Evolutionary conservation across 2,797 vertebrate genomes (phyloP).

Genomic region (Gobionotothen gibberifrons): DNA sequence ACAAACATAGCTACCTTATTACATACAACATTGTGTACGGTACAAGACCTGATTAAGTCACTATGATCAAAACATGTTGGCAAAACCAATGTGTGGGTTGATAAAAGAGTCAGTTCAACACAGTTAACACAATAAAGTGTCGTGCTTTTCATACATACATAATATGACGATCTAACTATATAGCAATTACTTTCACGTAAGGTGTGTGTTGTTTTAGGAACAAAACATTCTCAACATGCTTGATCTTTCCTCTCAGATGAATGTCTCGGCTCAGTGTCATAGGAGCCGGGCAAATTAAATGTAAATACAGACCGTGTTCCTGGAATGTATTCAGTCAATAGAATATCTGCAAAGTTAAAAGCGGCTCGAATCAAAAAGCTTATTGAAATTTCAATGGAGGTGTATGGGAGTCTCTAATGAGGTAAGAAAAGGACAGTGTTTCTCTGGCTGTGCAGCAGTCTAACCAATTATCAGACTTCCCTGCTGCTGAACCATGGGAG

Average conservation of each 20-base stretch:
- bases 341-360: constrained; percentile 74
- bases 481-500: constrained; percentile 79
- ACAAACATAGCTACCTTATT: constrained; percentile 14
- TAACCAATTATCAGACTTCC: constrained; percentile 81
- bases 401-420: constrained; percentile 75
- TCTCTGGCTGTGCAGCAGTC: constrained; percentile 76
- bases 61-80: constrained; percentile 21
- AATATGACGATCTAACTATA: constrained; percentile 32
- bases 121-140: constrained; percentile 43
- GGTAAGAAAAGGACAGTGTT: constrained; percentile 72
- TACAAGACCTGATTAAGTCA: neutral
- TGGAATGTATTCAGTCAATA: constrained; percentile 60
- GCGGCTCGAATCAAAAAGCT: constrained; percentile 67
- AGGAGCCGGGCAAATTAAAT: constrained; percentile 49
- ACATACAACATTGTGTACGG: neutral
- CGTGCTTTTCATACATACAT: neutral
- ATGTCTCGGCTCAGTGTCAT: constrained; percentile 27
- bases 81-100: constrained; percentile 29
- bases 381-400: constrained; percentile 75
- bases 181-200: constrained; percentile 23
- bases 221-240: constrained; percentile 29
- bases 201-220: constrained; percentile 4
- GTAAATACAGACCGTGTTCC: constrained; percentile 41
- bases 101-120: constrained; percentile 47
- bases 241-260: constrained; percentile 45